Base-by-base conservation (phyloP, 2,113 vertebrate species). In the Osmerus eperlanus region DNA sequence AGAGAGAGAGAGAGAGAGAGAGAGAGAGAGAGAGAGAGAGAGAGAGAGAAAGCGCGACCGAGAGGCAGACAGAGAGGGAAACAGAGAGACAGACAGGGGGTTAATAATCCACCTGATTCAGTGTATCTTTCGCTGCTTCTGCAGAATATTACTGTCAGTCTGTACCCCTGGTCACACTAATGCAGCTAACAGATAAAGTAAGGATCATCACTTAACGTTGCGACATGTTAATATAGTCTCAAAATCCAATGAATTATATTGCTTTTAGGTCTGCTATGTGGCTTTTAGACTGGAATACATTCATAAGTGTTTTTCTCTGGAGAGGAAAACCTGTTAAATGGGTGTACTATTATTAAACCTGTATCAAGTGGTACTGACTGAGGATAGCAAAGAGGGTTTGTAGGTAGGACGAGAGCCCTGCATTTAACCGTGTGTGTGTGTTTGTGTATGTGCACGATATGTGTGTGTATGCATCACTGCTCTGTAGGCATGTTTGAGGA, bases 401-500 rank as follows among this genome's bases (percentile, higher is more conserved):
- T 47, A 16, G 41, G 55, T 29, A 32, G n/a, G 65, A 54, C 59
- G 13, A n/a, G 3, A 6, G 32, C 14, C 9, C 23, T 11, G 21
- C 3, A 15, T 32, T 36, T 64, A 29, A 36, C 60, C 56, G 53
- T 63, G 36, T 28, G 60, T 72, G 58, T 18, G 69, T 63, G 21
- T 28, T 58, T n/a, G n/a, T 13, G 13, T 13, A 15, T 47, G 55
- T 47, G 64, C 52, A 7, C 51, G 61, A 36, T 9, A 7, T 56
- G n/a, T 2, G 16, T 54, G 41, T 18, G 51, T 67, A 23, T 52
- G n/a, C 25, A 9, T 12, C 18, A 13, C 29, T 16, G 18, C 58
- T 36, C 61, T 65, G 29, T 16, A 62, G 72, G 18, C 58, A 59
- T 65, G 25, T 32, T 52, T 71, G 65, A 61, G 59, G 71, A 76